phyloP scores from a whole-genome alignment of 2,888 invertebrate genomes.

The Xestia ashworthii region DNA sequence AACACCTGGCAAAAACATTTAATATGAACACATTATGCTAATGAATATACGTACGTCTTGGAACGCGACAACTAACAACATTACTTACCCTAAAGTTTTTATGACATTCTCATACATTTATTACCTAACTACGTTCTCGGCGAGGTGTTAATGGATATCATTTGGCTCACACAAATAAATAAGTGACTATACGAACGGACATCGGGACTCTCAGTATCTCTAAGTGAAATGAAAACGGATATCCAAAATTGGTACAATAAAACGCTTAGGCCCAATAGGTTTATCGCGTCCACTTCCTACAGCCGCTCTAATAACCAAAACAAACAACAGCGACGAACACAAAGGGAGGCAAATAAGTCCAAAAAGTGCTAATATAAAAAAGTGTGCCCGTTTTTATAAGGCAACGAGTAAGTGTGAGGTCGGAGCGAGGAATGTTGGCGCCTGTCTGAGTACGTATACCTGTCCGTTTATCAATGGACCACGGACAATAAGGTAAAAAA shows the following conservation, averaged over 20 bases:
- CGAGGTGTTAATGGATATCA: slow-evolving; percentile 83
- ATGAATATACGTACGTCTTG: slow-evolving; percentile 63
- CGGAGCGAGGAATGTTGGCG: slow-evolving; percentile 90
- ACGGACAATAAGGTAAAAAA: slow-evolving; percentile 86
- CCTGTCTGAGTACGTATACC: slow-evolving; percentile 91
- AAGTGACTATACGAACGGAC: slow-evolving; percentile 63
- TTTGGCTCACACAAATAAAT: slow-evolving; percentile 74
- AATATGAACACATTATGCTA: slow-evolving; percentile 74
- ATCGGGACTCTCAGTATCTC: slow-evolving; percentile 72
- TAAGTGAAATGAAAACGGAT: slow-evolving; percentile 83
- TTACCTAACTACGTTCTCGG: slow-evolving; percentile 57
- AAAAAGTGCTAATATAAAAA: slow-evolving; percentile 90
- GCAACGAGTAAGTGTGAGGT: slow-evolving; percentile 90
- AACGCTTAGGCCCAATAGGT: slow-evolving; percentile 89
- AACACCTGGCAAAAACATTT: slow-evolving; percentile 80
- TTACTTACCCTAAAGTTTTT: slow-evolving; percentile 57
- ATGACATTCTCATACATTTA: slow-evolving; percentile 67
- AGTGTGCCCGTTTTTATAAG: slow-evolving; percentile 89
- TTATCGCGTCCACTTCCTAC: slow-evolving; percentile 90
- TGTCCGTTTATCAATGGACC: slow-evolving; percentile 90
- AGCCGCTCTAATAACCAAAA: slow-evolving; percentile 89
- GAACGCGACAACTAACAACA: slow-evolving; percentile 62
- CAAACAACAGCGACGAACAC: slow-evolving; percentile 88
- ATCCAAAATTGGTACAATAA: slow-evolving; percentile 89
- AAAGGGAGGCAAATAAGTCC: slow-evolving; percentile 88